Evolutionary conservation across 2,797 vertebrate species (phyloP).

Genomic region (Apogon hyalosoma): DNA sequence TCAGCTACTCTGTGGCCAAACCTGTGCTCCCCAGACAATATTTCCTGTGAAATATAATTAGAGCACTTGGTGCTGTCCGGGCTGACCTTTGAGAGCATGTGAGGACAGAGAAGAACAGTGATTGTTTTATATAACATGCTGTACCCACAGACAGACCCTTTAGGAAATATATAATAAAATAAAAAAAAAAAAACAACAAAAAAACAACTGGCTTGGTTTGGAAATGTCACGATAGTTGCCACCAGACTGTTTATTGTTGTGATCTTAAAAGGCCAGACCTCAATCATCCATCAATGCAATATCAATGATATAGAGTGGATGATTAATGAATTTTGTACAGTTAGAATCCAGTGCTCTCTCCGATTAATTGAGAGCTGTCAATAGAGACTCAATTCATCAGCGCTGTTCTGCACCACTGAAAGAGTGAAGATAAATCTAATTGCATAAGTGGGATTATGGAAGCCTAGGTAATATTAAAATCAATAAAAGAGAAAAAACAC

Average conservation of each 20-base stretch:
- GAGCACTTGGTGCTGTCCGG: constrained; percentile 49
- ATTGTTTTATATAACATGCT: constrained; percentile 54
- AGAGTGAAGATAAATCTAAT: constrained; percentile 72
- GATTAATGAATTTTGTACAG: constrained; percentile 51
- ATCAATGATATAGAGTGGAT: constrained; percentile 28
- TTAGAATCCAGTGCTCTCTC: constrained; percentile 38
- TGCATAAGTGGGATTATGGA: constrained; percentile 76
- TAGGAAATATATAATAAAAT: constrained; percentile 26
- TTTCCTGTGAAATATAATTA: constrained; percentile 63
- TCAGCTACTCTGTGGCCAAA: constrained; percentile 19
- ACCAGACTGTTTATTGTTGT: constrained; percentile 52
- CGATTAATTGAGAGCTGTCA: constrained; percentile 67
- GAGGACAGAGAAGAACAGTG: constrained; percentile 45
- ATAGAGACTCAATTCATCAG: constrained; percentile 71
- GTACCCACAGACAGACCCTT: constrained; percentile 24
- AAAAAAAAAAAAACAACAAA: constrained; percentile 3
- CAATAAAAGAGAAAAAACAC: constrained; percentile 63
- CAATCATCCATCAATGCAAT: constrained; percentile 49
- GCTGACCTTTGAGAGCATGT: constrained; percentile 70
- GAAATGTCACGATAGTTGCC: constrained; percentile 63
- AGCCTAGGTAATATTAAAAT: constrained; percentile 77
- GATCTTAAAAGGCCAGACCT: constrained; percentile 48
- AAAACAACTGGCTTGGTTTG: constrained; percentile 11
- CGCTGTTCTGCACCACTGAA: constrained; percentile 38
- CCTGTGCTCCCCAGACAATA: constrained; percentile 27